These are phyloP conservation scores for Mya arenaria DNA, from an alignment of 1,140 invertebrate species.

Conservation along the genomic window DNA sequence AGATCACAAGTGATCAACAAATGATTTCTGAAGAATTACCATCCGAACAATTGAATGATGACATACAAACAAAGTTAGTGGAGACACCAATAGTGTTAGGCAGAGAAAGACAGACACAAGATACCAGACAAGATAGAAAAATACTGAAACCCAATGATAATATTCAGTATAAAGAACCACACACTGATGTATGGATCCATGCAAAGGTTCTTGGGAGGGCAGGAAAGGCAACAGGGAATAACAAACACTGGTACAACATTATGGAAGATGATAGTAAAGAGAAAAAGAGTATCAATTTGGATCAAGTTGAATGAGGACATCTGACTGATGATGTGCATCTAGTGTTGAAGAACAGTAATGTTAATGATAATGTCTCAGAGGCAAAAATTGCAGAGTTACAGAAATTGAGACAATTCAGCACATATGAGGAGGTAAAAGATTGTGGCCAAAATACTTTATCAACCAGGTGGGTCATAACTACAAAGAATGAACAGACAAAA, in stretches of 20 bases:
- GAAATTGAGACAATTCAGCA: constrained; percentile 36
- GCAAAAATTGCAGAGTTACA: constrained; percentile 40
- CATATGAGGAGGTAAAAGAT: constrained; percentile 41
- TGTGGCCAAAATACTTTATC: constrained; percentile 48
- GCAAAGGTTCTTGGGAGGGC: constrained; percentile 22
- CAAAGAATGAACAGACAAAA: constrained; percentile 49
- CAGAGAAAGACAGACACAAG: constrained; percentile 4
- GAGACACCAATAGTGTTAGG: too few species aligned
- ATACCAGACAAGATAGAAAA: constrained; percentile 11
- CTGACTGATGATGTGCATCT: constrained; percentile 33
- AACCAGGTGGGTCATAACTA: constrained; percentile 49
- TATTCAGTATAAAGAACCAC: constrained; percentile 40
- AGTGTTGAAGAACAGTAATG: constrained; percentile 24
- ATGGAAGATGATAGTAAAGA: constrained; percentile 12
- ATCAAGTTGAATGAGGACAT: constrained; percentile 30
- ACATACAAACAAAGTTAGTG: constrained; percentile 2
- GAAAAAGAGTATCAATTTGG: constrained; percentile 46
- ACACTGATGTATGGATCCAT: constrained; percentile 24
- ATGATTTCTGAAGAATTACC: constrained; percentile 31
- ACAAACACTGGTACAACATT: constrained; percentile 45
- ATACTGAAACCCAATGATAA: constrained; percentile 32
- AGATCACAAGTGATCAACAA: neutral
- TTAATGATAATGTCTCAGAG: constrained; percentile 21
- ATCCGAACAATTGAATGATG: neutral
- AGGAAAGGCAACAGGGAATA: constrained; percentile 43